Base-by-base conservation (phyloP, 35 echinoderm and acorn worm genomes). In the Lytechinus pictus region DNA sequence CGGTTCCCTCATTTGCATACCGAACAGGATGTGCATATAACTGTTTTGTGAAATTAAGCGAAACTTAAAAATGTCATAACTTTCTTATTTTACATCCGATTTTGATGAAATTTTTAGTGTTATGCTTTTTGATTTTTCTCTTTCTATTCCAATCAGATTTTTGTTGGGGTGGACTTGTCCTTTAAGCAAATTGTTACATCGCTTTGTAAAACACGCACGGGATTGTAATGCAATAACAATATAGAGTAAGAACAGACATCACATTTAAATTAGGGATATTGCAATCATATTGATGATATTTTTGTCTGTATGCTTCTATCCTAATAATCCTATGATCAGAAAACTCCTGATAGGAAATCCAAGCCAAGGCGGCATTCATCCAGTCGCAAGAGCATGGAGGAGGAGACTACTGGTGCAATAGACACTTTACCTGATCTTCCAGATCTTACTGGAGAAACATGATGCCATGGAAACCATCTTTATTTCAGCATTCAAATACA, bases 351-450 rank as follows among this genome's bases (percentile, higher is more conserved):
- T 27, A 93, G 28, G n/a, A 55, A 54, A 27, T 93, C 92, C 54
- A 93, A 93, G 92, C 16, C 52, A 57, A 93, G 55, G 10, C 28
- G 54, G 54, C 53, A 93, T 27, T 93, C 92, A 1, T 93, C 92
- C 16, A 13, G 54, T 10, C 13, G 24, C 3, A 54, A 54, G 11
- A 90, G 88, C 27, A 29, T 57, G 52, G 92, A 28, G 3, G 92
- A 57, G 14, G 92, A 57, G 53, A 57, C n/a, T 57, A 57, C 8
- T 27, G 92, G 21, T 28, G 27, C 53, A 27, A 54, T 57, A 54
- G 92, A 93, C 92, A 57, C 92, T 9, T 44, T 93, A n/a, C 92
- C 92, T 55, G 92, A 93, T 9, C 54, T 93, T 10, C 92, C 54
- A 6, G 54, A 93, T 57, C 54, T 93, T 13, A 54, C 52, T 5